Percentiles rank a stretch among this genome's conserved stretches.
Conservation (phyloP, 1,140 invertebrate species). For the Mactra quadrangularis region DNA sequence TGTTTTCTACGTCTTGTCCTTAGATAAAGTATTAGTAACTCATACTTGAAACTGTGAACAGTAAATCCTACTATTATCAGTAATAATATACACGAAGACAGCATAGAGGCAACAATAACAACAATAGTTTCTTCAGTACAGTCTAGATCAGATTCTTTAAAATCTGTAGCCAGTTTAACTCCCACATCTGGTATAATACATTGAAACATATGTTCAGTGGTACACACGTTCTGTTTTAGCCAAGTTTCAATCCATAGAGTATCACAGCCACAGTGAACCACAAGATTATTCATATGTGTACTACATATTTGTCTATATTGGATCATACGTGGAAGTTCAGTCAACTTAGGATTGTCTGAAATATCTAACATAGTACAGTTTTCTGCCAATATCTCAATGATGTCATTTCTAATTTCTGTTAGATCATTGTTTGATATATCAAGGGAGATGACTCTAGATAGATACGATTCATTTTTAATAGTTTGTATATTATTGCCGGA, state of each 20-base stretch:
- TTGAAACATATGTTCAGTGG: not conserved
- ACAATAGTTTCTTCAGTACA: too few species aligned
- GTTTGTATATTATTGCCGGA: slow-evolving; percentile 20
- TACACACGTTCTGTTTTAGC: not conserved
- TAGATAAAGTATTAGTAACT: slow-evolving; percentile 8
- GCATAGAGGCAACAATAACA: not conserved
- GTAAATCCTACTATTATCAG: not conserved
- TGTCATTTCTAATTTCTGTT: not conserved
- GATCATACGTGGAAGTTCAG: slow-evolving; percentile 8
- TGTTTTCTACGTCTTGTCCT: slow-evolving; percentile 10
- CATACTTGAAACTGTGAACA: slow-evolving; percentile 11
- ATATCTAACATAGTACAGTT: not conserved
- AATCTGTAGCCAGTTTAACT: not conserved
- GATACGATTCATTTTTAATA: not conserved
- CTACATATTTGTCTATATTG: slow-evolving; percentile 29
- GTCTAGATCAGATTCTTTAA: slow-evolving; percentile 6
- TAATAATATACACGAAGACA: too few species aligned
- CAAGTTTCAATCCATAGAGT: slow-evolving; percentile 32
- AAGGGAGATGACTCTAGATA: not conserved
- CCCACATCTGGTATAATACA: not conserved
- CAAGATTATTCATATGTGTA: not conserved
- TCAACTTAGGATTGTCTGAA: slow-evolving; percentile 15
- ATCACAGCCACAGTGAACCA: slow-evolving; percentile 19
- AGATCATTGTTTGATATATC: slow-evolving; percentile 28
- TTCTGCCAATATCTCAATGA: not conserved